A percentile compares a stretch with the other conserved stretches of the same genome.
Evolutionary conservation across 2,797 vertebrate genomes (phyloP).

Genomic region (Uromys caudimaculatus): DNA sequence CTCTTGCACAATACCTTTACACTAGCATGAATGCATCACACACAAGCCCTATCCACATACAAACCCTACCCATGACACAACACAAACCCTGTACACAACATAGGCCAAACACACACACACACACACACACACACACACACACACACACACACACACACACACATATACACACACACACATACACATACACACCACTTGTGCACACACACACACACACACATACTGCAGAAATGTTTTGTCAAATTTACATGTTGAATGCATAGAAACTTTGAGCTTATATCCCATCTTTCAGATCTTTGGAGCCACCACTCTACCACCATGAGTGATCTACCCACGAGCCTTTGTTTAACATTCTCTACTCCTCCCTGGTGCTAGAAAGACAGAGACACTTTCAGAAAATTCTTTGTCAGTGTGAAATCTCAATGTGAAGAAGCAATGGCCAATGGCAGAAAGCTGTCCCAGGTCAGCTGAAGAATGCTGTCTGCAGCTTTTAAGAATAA

Average conservation of each 20-base stretch:
- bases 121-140: not conserved
- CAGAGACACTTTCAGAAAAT: not conserved
- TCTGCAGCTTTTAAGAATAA: not conserved
- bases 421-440: not conserved
- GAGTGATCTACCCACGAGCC: not conserved
- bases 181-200: not conserved
- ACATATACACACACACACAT: not conserved
- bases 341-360: not conserved
- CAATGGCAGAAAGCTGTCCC: not conserved
- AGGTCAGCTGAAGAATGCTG: not conserved
- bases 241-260: not conserved
- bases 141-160: not conserved
- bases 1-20: not conserved
- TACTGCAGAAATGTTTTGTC: not conserved
- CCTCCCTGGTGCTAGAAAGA: not conserved
- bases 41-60: not conserved
- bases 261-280: not conserved
- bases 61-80: no score
- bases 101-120: not conserved
- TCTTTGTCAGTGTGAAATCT: not conserved
- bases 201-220: not conserved
- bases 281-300: not conserved
- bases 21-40: not conserved
- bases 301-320: not conserved
- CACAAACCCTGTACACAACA: no score